These are phyloP conservation scores for Petrophora chlorosata DNA, from an alignment of 2,888 invertebrate species.

Conservation along the genomic window DNA sequence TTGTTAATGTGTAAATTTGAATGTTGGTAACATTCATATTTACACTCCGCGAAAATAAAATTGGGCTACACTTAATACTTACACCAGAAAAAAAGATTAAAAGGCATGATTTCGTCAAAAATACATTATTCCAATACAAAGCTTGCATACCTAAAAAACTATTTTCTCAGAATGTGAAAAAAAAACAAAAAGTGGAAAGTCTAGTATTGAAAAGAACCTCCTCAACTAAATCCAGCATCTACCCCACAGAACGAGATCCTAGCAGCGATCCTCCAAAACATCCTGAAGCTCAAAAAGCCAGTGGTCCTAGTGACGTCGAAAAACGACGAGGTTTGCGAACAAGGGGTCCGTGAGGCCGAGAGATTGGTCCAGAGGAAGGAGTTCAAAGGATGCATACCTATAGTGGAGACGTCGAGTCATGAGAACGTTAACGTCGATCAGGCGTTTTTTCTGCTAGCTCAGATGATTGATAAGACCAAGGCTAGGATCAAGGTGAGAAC, in stretches of 20 bases:
- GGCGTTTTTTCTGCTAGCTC: conserved; percentile 94
- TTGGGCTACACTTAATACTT: too few relatives aligned
- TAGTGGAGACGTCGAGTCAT: conserved; percentile 97
- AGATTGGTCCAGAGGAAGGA: conserved; percentile 94
- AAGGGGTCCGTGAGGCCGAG: conserved; percentile 94
- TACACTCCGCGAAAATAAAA: too few relatives aligned
- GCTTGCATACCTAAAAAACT: too few relatives aligned
- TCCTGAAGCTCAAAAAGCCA: conserved; percentile 97
- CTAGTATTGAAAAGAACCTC: too few relatives aligned
- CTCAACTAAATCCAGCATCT: not conserved
- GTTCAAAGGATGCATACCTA: conserved; percentile 93
- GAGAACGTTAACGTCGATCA: conserved; percentile 98
- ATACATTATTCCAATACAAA: too few relatives aligned
- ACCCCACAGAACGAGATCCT: conserved; percentile 87
- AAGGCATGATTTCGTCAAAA: too few relatives aligned
- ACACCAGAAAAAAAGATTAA: too few relatives aligned
- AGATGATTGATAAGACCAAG: conserved; percentile 96
- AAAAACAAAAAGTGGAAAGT: too few relatives aligned
- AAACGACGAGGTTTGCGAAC: conserved; percentile 95
- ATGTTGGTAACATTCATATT: too few relatives aligned
- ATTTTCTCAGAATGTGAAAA: too few relatives aligned
- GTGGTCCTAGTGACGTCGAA: conserved; percentile 97
- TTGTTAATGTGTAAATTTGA: too few relatives aligned
- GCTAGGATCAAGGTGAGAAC: conserved; percentile 84
- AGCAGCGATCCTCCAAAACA: conserved; percentile 92